phyloP scores from a whole-genome alignment of 2,113 vertebrate genomes.

The Manacus vitellinus region DNA sequence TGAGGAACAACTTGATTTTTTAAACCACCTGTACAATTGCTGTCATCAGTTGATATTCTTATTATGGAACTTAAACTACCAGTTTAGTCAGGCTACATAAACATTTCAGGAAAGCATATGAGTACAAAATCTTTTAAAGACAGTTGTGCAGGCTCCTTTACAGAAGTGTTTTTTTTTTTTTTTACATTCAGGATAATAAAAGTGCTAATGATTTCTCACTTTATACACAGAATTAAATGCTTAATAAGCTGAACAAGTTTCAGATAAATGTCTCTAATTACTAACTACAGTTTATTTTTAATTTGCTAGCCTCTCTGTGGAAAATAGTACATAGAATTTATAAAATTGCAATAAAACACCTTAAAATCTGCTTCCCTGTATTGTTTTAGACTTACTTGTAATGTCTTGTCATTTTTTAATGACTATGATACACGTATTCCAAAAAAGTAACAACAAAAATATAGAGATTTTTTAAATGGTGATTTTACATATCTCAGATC shows the following conservation, averaged over 20 bases:
- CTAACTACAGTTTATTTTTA: not conserved
- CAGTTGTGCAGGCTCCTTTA: not conserved
- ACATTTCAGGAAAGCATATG: not conserved
- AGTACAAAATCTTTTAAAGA: not conserved
- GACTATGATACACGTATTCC: not conserved
- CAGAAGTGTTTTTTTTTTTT: not conserved
- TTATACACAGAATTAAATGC: constrained; percentile 19
- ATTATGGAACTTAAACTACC: not conserved
- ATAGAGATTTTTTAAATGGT: not conserved
- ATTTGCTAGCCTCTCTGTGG: not conserved
- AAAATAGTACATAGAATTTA: not conserved
- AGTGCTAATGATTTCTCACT: not conserved
- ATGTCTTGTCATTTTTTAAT: not conserved
- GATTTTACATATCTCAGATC: not conserved
- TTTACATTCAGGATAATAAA: not conserved
- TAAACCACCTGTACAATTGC: not conserved
- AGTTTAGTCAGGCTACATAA: not conserved
- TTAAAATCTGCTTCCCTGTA: not conserved
- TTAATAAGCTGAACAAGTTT: constrained; percentile 39
- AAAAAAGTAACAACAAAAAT: not conserved
- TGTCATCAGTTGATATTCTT: not conserved
- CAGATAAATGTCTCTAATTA: constrained; percentile 19
- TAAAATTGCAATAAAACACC: not conserved
- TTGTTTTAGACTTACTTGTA: not conserved
- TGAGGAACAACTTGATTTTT: not conserved